Evolutionary conservation across 2,888 invertebrate species (phyloP), one percentile per base, ranked within the genome.

Genomic region (Caenorhabditis sp.): DNA sequence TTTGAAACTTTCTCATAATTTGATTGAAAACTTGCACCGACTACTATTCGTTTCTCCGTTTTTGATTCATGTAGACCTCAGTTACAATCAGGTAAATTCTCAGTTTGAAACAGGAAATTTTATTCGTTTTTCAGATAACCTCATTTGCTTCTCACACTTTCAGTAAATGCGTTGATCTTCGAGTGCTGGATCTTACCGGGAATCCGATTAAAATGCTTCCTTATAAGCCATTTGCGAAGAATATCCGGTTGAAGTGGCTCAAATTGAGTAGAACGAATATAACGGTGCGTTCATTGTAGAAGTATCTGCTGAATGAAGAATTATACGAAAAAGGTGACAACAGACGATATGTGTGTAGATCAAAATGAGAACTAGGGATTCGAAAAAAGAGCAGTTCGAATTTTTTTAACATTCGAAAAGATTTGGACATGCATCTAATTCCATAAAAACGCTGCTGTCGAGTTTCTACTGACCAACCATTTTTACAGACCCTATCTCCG

Each of bases 61-160:
- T 7, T 35, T 89, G 0, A 69, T 85, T 26, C 87, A 90, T 35
- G 70, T 91, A 24, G 89, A 90, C 58, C 61, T 91, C 56, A 86
- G 87, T 51, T 81, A 86, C 56, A 91, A 91, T 47, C 41, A 76
- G 81, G 90, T 90, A 1, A 16, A 38, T 44, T 44, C 26, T n/a
- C 28, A 1, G 7, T 41, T 41, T 38, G 10, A 7, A 14, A 4
- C 24, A 22, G 10, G 8, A 22, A 51, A 68, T 31, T 8, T 2
- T 44, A 1, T 63, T 5, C 4, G 12, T 31, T 24, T 56, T 80
- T 51, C 83, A 91, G 90, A 88, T 91, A 12, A 61, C 84, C 1
- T 82, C 83, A 6, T 72, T 91, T 35, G 87, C 87, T 5, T 80
- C 86, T 8, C 86, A 88, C 70, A 90, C 90, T 1, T 90, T 91